Evolutionary conservation across 2,797 vertebrate species (phyloP).

Genomic region (Trachurus trachurus): DNA sequence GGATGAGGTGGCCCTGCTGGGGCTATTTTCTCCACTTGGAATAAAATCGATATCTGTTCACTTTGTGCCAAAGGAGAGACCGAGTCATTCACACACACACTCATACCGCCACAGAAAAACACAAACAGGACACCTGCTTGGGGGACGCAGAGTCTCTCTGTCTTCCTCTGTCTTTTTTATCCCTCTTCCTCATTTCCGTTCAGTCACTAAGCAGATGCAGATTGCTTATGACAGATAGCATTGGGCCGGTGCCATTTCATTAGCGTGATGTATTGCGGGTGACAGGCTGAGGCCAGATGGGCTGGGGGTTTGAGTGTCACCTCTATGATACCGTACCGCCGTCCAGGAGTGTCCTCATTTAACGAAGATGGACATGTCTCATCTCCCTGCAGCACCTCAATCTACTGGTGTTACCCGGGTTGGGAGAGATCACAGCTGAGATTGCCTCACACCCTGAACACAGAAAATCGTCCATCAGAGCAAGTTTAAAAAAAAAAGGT

Average conservation of each 20-base stretch:
- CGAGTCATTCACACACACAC: slow-evolving; percentile 11
- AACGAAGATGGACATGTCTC: slow-evolving; percentile 28
- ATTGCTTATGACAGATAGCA: slow-evolving; percentile 69
- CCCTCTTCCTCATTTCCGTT: slow-evolving; percentile 55
- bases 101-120: slow-evolving; percentile 26
- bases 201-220: slow-evolving; percentile 67
- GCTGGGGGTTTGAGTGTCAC: slow-evolving; percentile 41
- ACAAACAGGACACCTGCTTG: slow-evolving; percentile 26
- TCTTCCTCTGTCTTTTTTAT: slow-evolving; percentile 47
- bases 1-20: slow-evolving; percentile 39
- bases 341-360: slow-evolving; percentile 21
- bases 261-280: slow-evolving; percentile 70
- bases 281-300: slow-evolving; percentile 58
- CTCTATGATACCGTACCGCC: slow-evolving; percentile 38
- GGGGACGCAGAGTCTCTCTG: slow-evolving; percentile 37
- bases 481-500: slow-evolving; percentile 15
- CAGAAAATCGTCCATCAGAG: not conserved
- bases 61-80: slow-evolving; percentile 23
- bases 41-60: slow-evolving; percentile 61
- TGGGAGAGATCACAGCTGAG: slow-evolving; percentile 12
- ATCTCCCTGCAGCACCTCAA: slow-evolving; percentile 25
- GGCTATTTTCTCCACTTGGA: slow-evolving; percentile 57
- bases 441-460: slow-evolving; percentile 22
- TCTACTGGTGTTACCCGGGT: not conserved
- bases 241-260: slow-evolving; percentile 74